These are phyloP conservation scores for Heterodera carotae DNA, from an alignment of 1,140 invertebrate genomes.

Conservation along the genomic window DNA sequence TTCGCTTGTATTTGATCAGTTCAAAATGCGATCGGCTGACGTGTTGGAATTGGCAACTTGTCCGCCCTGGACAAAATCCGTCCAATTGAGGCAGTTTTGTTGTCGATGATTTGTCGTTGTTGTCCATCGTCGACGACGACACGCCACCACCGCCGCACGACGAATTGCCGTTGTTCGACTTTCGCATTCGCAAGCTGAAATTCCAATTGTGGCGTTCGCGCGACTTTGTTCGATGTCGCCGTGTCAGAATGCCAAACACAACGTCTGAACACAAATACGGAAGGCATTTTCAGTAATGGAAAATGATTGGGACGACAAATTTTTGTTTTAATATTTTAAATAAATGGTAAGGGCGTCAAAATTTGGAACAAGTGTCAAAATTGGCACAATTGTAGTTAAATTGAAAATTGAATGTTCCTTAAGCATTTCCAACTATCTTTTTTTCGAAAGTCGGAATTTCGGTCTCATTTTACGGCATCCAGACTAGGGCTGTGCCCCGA, in stretches of 20 bases:
- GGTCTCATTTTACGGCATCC: too few relatives aligned
- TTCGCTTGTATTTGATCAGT: slow-evolving; percentile 27
- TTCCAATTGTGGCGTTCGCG: slow-evolving; percentile 3
- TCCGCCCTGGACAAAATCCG: slow-evolving; percentile 21
- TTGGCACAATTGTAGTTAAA: too few relatives aligned
- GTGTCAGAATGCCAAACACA: background rate
- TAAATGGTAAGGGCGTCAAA: background rate
- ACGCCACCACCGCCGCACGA: background rate
- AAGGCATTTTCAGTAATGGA: too few relatives aligned
- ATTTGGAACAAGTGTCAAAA: too few relatives aligned
- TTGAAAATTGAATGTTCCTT: too few relatives aligned
- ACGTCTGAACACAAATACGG: too few relatives aligned
- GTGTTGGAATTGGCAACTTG: slow-evolving; percentile 20
- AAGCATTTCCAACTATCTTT: too few relatives aligned
- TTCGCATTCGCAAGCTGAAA: background rate
- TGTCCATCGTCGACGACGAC: background rate
- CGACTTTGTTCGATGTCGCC: background rate
- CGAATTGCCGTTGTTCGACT: slow-evolving; percentile 5
- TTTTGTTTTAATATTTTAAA: background rate
- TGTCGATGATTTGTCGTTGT: too few relatives aligned
- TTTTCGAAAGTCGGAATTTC: too few relatives aligned
- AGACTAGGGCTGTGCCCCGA: too few relatives aligned
- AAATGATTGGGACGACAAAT: background rate
- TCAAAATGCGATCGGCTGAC: slow-evolving; percentile 16
- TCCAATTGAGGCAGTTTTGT: slow-evolving; percentile 27